Conservation (phyloP, 2,113 vertebrate genomes). For the Mobula birostris region DNA sequence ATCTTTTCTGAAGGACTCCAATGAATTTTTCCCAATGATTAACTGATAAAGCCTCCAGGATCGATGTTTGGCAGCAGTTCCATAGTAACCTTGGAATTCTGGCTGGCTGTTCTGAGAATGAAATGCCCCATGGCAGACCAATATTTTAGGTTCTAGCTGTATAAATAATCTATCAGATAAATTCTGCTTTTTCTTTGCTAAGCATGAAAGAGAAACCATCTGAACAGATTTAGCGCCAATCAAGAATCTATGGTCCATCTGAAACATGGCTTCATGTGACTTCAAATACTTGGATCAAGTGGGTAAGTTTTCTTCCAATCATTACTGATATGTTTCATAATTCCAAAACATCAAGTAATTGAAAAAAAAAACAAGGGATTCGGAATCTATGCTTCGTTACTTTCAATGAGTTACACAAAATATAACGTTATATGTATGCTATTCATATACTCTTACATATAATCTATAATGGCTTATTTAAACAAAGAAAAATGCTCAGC, state of each 20-base stretch:
- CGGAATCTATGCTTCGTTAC: no score
- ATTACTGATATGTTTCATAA: no score
- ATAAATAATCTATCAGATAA: neutral
- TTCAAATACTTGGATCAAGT: neutral
- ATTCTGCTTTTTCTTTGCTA: neutral
- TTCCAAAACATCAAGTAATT: no score
- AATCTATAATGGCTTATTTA: no score
- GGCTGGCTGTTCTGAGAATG: no score
- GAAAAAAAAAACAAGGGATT: no score
- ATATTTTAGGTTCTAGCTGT: neutral
- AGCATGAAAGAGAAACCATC: neutral
- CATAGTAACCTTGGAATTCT: neutral
- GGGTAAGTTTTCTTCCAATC: neutral
- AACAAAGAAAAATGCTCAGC: no score
- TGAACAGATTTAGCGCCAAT: neutral
- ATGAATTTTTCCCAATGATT: neutral
- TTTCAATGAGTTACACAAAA: no score
- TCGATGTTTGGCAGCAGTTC: neutral
- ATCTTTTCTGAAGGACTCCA: neutral
- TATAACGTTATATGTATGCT: no score
- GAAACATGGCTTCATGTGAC: neutral
- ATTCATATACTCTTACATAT: no score
- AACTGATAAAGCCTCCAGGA: neutral
- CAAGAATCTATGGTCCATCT: neutral
- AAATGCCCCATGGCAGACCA: neutral